Base-by-base conservation (phyloP, 2,888 invertebrate species). In the Elysia crispata region DNA sequence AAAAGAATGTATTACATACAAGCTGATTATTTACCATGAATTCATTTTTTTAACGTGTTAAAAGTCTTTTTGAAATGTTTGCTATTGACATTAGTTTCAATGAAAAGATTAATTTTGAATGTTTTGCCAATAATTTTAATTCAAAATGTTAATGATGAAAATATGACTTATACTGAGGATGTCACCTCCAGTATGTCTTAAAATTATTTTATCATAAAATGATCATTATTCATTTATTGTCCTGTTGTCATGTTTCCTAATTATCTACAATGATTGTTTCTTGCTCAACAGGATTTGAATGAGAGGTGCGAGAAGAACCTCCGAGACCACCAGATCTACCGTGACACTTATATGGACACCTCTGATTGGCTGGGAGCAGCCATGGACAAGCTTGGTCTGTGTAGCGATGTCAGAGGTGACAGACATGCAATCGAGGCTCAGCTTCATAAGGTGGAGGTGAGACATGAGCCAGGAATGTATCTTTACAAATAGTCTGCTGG, bases 251-350 rank as follows among this genome's bases (percentile, higher is more conserved):
- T 13, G 20, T 20, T 54, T 13, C 20, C 13, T 64, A 64, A 20
- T 23, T 69, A 25, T 30, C 33, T 20, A 41, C 33, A 15, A 20
- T 23, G 31, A 66, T 76, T 30, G 33, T 28, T 41, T 33, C 41
- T 60, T 67, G 50, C 41, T 66, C 50, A 80, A 6, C 83, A 90
- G 90, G 86, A 88, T 5, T 82, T 89, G 49, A 85, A 86, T 72
- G 83, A 84, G 33, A 83, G 82, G 23, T 88, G 89, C 84, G 97
- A 97, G 90, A 94, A 95, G 79, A 95, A 96, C 92, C 96, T 97
- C 0, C 95, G 95, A 85, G 95, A 96, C 73, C 97, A 98, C 89
- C 97, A 97, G 87, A 95, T 95, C 86, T 97, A 96, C 92, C 96
- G 96, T 89, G 95, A 95, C 86, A 95, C 95, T 0, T 95, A 95